phyloP scores from a whole-genome alignment of 2,888 invertebrate species.

The Torymus tubicola region DNA sequence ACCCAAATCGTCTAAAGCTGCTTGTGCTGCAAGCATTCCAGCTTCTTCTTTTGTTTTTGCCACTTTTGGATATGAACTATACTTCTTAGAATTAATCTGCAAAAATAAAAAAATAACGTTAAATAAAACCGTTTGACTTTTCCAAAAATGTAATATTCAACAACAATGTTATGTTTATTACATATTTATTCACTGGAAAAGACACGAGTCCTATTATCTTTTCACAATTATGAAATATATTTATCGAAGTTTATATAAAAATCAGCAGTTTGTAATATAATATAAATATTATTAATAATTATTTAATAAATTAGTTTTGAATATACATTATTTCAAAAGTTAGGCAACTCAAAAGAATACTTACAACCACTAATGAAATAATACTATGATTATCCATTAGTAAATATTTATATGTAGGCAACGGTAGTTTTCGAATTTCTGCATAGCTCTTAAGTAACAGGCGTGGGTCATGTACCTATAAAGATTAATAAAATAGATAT shows the following conservation, averaged over 20 bases:
- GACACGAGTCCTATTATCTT: too few relatives aligned
- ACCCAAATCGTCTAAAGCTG: slow-evolving; percentile 73
- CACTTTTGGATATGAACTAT: slow-evolving; percentile 77
- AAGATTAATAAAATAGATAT: slow-evolving; percentile 1
- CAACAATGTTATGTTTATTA: neutral
- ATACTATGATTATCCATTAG: slow-evolving; percentile 57
- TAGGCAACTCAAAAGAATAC: slow-evolving; percentile 16
- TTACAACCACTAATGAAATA: slow-evolving; percentile 63
- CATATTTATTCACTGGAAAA: too few relatives aligned
- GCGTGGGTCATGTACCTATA: slow-evolving; percentile 57
- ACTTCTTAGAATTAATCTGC: slow-evolving; percentile 62
- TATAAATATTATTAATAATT: neutral
- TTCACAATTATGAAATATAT: too few relatives aligned
- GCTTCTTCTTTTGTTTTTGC: slow-evolving; percentile 73
- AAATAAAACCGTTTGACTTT: too few relatives aligned
- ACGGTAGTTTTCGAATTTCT: slow-evolving; percentile 50
- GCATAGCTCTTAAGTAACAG: slow-evolving; percentile 51
- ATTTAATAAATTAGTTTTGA: neutral
- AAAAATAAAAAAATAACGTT: neutral
- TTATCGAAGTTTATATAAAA: too few relatives aligned
- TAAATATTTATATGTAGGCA: slow-evolving; percentile 60
- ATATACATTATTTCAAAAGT: neutral
- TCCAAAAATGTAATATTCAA: neutral
- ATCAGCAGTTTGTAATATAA: too few relatives aligned
- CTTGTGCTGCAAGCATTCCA: slow-evolving; percentile 73